These are phyloP conservation scores for Sitta europaea DNA, from an alignment of 2,113 vertebrate genomes.

Conservation along the genomic window DNA sequence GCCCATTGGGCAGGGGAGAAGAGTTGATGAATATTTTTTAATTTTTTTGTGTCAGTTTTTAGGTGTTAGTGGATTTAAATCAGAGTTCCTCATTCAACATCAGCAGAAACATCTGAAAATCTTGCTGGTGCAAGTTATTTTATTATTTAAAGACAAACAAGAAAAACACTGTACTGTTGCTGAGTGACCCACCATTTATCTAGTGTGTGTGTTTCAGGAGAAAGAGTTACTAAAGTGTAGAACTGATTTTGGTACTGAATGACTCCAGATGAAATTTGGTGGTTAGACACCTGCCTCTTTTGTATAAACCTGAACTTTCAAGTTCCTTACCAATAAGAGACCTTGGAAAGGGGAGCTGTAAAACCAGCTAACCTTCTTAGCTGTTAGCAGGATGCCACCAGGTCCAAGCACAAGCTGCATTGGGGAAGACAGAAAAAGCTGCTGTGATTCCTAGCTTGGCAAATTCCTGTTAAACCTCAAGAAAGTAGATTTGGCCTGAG, in stretches of 20 bases:
- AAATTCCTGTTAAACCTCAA: neutral
- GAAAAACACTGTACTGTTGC: neutral
- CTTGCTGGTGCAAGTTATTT: neutral
- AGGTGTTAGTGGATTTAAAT: neutral
- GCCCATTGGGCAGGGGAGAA: neutral
- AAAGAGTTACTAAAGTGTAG: neutral
- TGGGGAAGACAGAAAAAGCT: neutral
- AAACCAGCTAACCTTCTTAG: neutral
- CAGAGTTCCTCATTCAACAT: neutral
- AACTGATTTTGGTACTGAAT: neutral
- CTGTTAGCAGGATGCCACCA: neutral
- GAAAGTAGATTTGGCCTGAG: neutral
- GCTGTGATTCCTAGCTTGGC: neutral
- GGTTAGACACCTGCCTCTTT: neutral
- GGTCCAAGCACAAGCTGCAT: neutral
- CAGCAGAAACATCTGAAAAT: neutral
- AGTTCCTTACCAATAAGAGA: neutral
- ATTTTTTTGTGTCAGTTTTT: neutral
- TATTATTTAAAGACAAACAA: neutral
- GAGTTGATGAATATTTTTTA: neutral
- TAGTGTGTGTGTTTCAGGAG: neutral
- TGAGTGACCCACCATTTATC: rapidly evolving
- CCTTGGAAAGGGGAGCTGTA: neutral
- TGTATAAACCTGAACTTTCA: neutral
- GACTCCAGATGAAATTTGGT: neutral